Base-by-base conservation (phyloP, 2,888 invertebrate genomes). In the Xestia rhomboidea region DNA sequence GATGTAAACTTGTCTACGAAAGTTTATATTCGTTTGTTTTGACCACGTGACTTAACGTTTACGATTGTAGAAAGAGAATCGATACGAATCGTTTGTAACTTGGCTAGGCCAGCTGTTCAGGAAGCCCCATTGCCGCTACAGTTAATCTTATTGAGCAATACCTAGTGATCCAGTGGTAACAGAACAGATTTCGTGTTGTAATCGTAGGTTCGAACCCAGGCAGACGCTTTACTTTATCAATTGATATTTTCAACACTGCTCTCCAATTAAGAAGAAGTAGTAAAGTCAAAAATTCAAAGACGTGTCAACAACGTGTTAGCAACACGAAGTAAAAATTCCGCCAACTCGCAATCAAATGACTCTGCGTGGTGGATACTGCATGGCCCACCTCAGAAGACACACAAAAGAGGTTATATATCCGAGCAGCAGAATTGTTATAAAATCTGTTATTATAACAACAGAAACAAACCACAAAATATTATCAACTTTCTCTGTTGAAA, bases 401-500 rank as follows among this genome's bases (percentile, higher is more conserved):
- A 51, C 49, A 21, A 24, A 57, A 15, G 15, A 57, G 27, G 15
- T 7, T 57, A 57, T 15, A 57, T 15, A 27, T 15, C 13, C 27
- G 57, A 13, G 27, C 27, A 57, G 57, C 15, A 13, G n/a, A 6
- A 54, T 13, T 57, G n/a, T 6, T 27, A 57, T 3, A 2, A 4
- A 15, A 34, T 34, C 34, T 34, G 34, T 34, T 34, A 34, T 4
- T 27, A 30, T 1, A 34, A 21, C 30, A 51, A 38, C 24, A 51
- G 49, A 63, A 67, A 57, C 49, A 10, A 75, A 68, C n/a, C 38
- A 63, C 62, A 86, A 69, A 30, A 67, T 77, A 38, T 69, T 88
- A 90, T 90, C 88, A 87, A 83, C 88, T 90, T 90, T 92, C 91
- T 88, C 87, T 69, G 51, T 66, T 68, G 80, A 77, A 80, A 84